These are phyloP conservation scores for Parazoanthus swiftii DNA, from an alignment of 92 coral and sea anemone genomes.

Conservation along the genomic window DNA sequence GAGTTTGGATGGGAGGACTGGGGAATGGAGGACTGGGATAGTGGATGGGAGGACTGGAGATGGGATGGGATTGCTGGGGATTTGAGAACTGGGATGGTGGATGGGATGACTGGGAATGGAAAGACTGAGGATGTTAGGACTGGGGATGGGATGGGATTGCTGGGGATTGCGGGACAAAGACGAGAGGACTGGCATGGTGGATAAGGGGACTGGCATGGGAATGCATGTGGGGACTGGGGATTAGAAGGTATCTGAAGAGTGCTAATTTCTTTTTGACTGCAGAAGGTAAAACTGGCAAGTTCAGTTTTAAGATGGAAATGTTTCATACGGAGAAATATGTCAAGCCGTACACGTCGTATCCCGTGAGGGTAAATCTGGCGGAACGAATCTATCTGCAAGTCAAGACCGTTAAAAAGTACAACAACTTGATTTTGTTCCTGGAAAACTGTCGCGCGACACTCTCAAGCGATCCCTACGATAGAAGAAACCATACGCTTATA, in stretches of 20 bases:
- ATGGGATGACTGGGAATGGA: too few relatives aligned
- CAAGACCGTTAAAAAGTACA: not conserved
- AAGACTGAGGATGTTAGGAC: too few relatives aligned
- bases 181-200: too few relatives aligned
- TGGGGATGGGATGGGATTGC: too few relatives aligned
- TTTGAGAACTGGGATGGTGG: too few relatives aligned
- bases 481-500: constrained; percentile 13
- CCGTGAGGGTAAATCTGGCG: constrained; percentile 18
- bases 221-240: too few relatives aligned
- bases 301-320: constrained; percentile 35
- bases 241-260: not conserved
- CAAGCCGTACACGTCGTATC: constrained; percentile 11
- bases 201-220: too few relatives aligned
- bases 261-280: not conserved
- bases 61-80: too few relatives aligned
- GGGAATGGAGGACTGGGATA: not conserved
- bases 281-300: constrained; percentile 1
- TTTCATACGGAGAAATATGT: not conserved
- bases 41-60: too few relatives aligned
- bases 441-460: constrained; percentile 38
- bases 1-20: not conserved
- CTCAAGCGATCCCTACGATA: constrained; percentile 13
- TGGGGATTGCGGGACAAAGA: too few relatives aligned
- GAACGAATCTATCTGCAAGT: constrained; percentile 28
- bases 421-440: constrained; percentile 26